A percentile compares a stretch with the other conserved stretches of the same genome.
Evolutionary conservation across 2,888 invertebrate genomes (phyloP).

Genomic region (Rambutsinella grinnellia): DNA sequence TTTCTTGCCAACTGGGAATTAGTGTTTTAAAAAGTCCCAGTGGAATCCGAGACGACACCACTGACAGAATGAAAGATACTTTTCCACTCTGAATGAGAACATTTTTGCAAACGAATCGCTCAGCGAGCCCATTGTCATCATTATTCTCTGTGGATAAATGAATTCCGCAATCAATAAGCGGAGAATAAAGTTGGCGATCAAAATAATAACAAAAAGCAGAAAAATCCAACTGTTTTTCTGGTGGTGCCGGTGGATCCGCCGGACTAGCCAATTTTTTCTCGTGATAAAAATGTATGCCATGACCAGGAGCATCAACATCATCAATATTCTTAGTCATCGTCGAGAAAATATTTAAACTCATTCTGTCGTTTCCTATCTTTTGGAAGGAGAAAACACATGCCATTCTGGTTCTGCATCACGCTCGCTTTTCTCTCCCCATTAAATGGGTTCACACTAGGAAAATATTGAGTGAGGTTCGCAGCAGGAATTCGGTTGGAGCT

Average conservation of each 20-base stretch:
- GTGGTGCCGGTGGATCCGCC: no score
- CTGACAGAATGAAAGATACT: background rate
- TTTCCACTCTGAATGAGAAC: background rate
- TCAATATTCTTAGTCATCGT: no score
- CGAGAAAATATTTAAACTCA: constrained; percentile 35
- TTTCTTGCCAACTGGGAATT: background rate
- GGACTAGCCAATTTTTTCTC: background rate
- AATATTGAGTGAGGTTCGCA: background rate
- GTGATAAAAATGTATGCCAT: constrained; percentile 32
- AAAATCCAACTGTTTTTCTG: no score
- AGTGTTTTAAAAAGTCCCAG: background rate
- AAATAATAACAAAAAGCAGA: no score
- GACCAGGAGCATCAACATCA: constrained; percentile 49
- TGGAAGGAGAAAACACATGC: background rate
- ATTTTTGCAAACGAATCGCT: background rate
- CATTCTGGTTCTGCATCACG: no score
- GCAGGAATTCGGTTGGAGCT: background rate
- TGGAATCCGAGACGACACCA: background rate
- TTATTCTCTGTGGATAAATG: no score
- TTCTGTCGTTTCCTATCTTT: constrained; percentile 13
- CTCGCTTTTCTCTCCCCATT: no score
- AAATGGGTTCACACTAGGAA: constrained; percentile 11
- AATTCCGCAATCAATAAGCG: no score
- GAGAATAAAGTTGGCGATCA: no score
- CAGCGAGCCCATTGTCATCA: background rate